A percentile compares a stretch with the other conserved stretches of the same genome.
Conservation (phyloP, 2,888 invertebrate species). For the Argyra leucocephala region DNA sequence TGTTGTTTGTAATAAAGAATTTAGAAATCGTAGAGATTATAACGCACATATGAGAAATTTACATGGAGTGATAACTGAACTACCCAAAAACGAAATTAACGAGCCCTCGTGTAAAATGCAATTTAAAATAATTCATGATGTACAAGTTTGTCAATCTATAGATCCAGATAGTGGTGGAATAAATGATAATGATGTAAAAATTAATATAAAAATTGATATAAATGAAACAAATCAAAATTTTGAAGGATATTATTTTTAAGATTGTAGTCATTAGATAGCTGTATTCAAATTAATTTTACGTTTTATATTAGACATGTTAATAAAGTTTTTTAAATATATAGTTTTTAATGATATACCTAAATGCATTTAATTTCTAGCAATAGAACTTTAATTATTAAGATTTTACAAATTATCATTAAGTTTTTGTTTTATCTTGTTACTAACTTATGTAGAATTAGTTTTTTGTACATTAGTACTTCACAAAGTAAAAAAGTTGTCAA, state of each 20-base stretch:
- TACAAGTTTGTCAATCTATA: not conserved
- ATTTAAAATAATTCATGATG: constrained; percentile 1
- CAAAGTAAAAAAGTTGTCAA: too few species aligned
- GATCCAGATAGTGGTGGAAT: not conserved
- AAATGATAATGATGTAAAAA: not conserved
- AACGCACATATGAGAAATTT: not conserved
- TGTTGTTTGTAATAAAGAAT: not conserved
- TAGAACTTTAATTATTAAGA: too few species aligned
- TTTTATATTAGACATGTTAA: too few species aligned
- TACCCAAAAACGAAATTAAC: not conserved
- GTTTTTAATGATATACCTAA: too few species aligned
- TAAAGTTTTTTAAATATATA: too few species aligned
- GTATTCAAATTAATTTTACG: too few species aligned
- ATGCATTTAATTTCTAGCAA: too few species aligned
- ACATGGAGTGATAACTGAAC: not conserved
- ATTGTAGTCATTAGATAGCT: too few species aligned
- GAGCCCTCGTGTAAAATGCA: not conserved
- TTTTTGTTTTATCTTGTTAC: too few species aligned
- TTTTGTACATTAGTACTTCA: too few species aligned
- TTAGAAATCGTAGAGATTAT: not conserved
- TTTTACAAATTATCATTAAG: too few species aligned
- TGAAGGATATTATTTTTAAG: not conserved
- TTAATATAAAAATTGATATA: not conserved
- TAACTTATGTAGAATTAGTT: too few species aligned
- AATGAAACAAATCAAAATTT: not conserved